These are phyloP conservation scores for Frieseomelitta varia DNA, from an alignment of 1,140 invertebrate genomes.

Conservation along the genomic window DNA sequence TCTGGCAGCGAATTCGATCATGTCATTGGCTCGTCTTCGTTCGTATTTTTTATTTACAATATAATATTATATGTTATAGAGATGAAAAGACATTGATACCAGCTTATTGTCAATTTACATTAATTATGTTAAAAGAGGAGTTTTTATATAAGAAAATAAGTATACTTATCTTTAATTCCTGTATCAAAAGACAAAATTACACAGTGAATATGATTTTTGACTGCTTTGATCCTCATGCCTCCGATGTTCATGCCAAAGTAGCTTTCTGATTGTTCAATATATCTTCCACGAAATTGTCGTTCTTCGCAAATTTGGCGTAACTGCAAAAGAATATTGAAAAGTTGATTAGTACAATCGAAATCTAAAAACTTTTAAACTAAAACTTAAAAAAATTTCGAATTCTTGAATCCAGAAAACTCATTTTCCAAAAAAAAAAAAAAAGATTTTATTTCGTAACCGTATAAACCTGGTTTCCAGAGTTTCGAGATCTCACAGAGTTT, in stretches of 20 bases:
- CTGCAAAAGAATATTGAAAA: conserved; percentile 59
- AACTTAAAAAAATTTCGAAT: not conserved
- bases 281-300: conserved; percentile 57
- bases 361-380: not conserved
- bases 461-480: not conserved
- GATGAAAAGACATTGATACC: too few species aligned
- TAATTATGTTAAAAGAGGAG: too few species aligned
- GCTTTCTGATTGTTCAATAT: conserved; percentile 67
- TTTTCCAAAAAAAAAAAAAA: not conserved
- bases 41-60: not conserved
- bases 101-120: too few species aligned
- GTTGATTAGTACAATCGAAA: not conserved
- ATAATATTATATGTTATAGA: not conserved
- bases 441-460: not conserved
- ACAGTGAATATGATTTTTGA: too few species aligned
- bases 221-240: not conserved
- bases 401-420: not conserved
- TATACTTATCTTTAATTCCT: too few species aligned
- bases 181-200: too few species aligned
- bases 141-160: too few species aligned
- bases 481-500: not conserved
- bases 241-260: conserved; percentile 70
- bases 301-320: conserved; percentile 74
- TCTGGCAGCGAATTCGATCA: not conserved
- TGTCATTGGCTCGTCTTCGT: not conserved